Evolutionary conservation across 1,140 invertebrate genomes (phyloP), one percentile per base, ranked within the genome.

Genomic region (Macrosteles quadrilineatus): DNA sequence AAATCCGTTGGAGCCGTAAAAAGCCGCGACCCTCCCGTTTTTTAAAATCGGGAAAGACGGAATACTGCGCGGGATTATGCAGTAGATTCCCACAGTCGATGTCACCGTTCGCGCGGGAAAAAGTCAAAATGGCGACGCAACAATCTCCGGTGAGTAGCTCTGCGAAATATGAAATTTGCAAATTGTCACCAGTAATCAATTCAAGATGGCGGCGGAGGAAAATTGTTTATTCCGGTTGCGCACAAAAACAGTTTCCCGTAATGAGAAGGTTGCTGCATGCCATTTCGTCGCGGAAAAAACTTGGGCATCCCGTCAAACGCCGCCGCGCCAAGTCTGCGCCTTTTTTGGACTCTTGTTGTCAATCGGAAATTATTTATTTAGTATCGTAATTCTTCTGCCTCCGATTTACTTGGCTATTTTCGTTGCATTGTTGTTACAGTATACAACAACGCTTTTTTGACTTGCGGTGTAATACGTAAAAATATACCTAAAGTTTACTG

Each of bases 1-100:
- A 68, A 68, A 57, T 68, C 45, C 50, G 67, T 57, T 68, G 47
- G 43, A 68, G n/a, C 29, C n/a, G 67, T 68, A 59, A 68, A 59
- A 43, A 66, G 40, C 14, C 21, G 12, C 27, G 19, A 32, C 59
- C 30, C 29, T n/a, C 6, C 30, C n/a, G 62, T 32, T 64, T 64
- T 64, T 40, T 43, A 32, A 43, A 43, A 64, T 21, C 27, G 32
- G 63, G 32, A 43, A 66, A 30, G 14, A 14, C 32, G 63, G 63
- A 43, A 66, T 66, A 66, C 45, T 45, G 27, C 43, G 25, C 63
- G 62, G 21, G 55, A 59, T 59, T 59, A 59, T 59, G 55, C 55
- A n/a, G 27, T 53, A 14, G 21, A 30, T 66, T 66, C 63, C 63
- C 63, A 66, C 63, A 25, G n/a, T 66, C 23, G 36, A 14, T 43